Evolutionary conservation across 1,140 invertebrate species (phyloP).

Genomic region (Drosophila eugracilis): DNA sequence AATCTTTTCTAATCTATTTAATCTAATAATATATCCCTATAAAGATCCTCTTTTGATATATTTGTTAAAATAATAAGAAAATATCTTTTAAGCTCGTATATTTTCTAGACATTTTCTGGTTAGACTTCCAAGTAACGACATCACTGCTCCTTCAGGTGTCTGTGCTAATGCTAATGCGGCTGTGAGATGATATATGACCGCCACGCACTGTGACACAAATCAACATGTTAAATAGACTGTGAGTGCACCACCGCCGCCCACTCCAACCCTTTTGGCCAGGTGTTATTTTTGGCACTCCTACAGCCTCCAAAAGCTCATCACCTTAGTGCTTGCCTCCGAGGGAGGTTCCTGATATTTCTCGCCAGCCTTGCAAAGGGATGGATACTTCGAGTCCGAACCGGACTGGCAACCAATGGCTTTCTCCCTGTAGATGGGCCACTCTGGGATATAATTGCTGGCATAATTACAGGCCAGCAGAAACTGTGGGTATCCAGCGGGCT

Average conservation of each 20-base stretch:
- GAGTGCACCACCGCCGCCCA: conserved; percentile 12
- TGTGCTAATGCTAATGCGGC: conserved; percentile 63
- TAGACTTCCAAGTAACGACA: not conserved
- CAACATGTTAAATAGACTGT: conserved; percentile 75
- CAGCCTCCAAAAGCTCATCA: conserved; percentile 8
- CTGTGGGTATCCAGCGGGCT: conserved; percentile 3
- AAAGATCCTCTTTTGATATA: too few species aligned
- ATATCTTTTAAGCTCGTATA: not conserved
- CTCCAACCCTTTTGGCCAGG: conserved; percentile 3
- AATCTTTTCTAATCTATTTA: too few species aligned
- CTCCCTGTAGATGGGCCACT: conserved; percentile 41
- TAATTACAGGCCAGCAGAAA: conserved; percentile 71
- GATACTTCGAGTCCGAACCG: conserved; percentile 48
- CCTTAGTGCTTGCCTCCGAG: conserved; percentile 19
- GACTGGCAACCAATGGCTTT: conserved; percentile 49
- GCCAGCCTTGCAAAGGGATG: conserved; percentile 45
- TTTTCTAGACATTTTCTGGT: not conserved
- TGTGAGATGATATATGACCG: conserved; percentile 70
- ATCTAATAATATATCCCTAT: too few species aligned
- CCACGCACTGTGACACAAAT: conserved; percentile 63
- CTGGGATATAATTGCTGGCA: conserved; percentile 43
- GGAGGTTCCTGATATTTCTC: conserved; percentile 35
- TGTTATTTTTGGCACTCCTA: conserved; percentile 27
- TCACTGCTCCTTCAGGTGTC: conserved; percentile 34
- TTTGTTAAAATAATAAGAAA: not conserved